Base-by-base conservation (phyloP, 2,113 vertebrate genomes). In the Vireo altiloquus region DNA sequence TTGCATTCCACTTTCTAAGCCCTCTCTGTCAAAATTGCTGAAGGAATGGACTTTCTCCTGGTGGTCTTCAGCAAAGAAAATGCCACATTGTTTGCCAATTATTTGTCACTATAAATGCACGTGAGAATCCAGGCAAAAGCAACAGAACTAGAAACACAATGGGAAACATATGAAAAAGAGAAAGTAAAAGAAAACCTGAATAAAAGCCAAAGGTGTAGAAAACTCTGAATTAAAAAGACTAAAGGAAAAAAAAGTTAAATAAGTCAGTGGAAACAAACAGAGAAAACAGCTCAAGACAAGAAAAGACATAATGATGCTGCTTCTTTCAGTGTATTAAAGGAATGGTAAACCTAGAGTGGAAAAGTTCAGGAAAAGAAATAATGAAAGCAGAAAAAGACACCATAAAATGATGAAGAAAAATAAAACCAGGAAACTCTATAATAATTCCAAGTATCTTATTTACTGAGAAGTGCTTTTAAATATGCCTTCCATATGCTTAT, bases 401-500 rank as follows among this genome's bases (percentile, higher is more conserved):
- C 15, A 25, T 53, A 85, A 91, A 94, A 81, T 70, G 8, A 71
- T 13, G 8, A 80, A 87, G 70, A 90, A 79, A 91, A 94, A 82
- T 91, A 94, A 82, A 94, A 22, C 10, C 23, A 57, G 63, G 27
- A 65, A 94, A 72, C 0, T 2, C 6, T 72, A 22, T 49, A 63
- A 85, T 88, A 77, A 88, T 88, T 78, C 50, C 79, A 86, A 86
- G 44, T 63, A 83, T 81, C 30, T 80, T 87, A 90, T 91, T 94
- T 90, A 91, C 68, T 74, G 63, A 24, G 63, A 88, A 81, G 33
- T 69, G 57, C 59, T 85, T 69, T 57, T 66, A 94, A 95, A 91
- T 86, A 82, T 85, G 63, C 59, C 42, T 94, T 88, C 78, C 71
- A 74, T 92, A 69, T 87, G 75, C 70, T 94, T 94, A 95, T 95